Conservation (phyloP, 2,797 vertebrate genomes). For the Malurus splendens region DNA sequence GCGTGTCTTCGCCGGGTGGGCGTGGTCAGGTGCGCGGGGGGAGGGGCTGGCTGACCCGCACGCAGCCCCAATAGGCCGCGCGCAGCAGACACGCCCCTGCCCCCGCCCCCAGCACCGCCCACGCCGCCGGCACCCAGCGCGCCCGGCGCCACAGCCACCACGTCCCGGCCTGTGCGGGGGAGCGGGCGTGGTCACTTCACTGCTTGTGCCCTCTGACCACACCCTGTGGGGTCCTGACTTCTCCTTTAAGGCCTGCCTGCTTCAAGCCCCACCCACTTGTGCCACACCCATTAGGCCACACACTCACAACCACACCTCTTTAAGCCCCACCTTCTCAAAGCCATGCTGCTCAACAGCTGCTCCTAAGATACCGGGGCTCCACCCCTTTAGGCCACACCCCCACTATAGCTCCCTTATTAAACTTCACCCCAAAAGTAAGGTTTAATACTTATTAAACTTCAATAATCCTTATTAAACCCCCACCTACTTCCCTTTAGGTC, state of each 20-base stretch:
- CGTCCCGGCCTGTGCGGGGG: not conserved
- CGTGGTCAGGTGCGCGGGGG: not conserved
- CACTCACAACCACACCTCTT: not conserved
- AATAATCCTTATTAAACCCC: too few relatives aligned
- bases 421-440: too few relatives aligned
- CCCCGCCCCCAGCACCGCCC: not conserved
- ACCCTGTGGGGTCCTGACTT: not conserved
- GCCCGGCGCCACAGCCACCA: not conserved
- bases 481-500: too few relatives aligned
- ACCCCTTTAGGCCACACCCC: not conserved
- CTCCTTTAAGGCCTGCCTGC: too few relatives aligned
- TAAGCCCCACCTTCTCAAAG: accelerated
- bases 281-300: too few relatives aligned
- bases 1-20: not conserved
- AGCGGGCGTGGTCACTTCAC: accelerated
- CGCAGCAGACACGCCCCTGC: not conserved
- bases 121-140: not conserved
- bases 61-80: not conserved
- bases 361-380: not conserved
- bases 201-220: too few relatives aligned
- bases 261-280: not conserved
- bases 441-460: too few relatives aligned
- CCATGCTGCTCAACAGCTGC: not conserved
- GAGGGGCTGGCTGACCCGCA: not conserved
- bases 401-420: too few relatives aligned